A percentile compares a stretch with the other conserved stretches of the same genome.
Evolutionary conservation across 2,888 invertebrate genomes (phyloP).

Genomic region (Amblyjoppa fuscipennis): DNA sequence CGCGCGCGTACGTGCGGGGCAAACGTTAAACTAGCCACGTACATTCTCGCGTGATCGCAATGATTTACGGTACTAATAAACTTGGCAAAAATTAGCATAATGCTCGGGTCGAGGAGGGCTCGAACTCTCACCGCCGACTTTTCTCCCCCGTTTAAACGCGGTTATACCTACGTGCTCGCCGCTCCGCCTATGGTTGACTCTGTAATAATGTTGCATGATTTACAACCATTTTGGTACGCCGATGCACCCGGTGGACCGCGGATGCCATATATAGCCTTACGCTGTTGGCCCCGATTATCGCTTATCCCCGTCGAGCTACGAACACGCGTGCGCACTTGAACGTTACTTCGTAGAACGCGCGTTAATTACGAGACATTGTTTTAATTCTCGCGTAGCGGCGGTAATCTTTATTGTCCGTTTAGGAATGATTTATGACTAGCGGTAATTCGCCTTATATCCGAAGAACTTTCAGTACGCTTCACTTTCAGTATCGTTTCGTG

Average conservation of each 20-base stretch:
- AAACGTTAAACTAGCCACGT: constrained; percentile 29
- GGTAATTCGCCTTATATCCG: not conserved
- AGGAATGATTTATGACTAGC: constrained; percentile 73
- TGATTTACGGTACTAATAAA: constrained; percentile 80
- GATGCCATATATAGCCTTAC: not conserved
- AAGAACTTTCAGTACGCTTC: constrained; percentile 15
- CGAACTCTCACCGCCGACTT: constrained; percentile 52
- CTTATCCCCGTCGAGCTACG: constrained; percentile 24
- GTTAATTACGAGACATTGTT: constrained; percentile 79
- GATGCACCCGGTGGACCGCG: constrained; percentile 56
- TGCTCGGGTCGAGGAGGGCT: constrained; percentile 67
- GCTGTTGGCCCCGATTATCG: constrained; percentile 39
- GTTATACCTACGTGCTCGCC: constrained; percentile 68
- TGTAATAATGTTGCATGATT: constrained; percentile 78
- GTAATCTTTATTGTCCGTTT: constrained; percentile 72
- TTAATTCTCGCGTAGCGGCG: constrained; percentile 72
- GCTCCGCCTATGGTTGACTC: constrained; percentile 68
- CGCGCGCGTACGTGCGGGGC: not conserved
- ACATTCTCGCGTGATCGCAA: constrained; percentile 56
- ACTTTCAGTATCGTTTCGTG: not conserved
- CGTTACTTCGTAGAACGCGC: constrained; percentile 65
- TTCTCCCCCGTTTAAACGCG: constrained; percentile 11
- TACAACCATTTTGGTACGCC: constrained; percentile 74
- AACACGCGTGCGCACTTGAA: constrained; percentile 6
- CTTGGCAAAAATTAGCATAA: constrained; percentile 80